phyloP scores from a whole-genome alignment of 2,797 vertebrate genomes.

The Darevskia nairensis region DNA sequence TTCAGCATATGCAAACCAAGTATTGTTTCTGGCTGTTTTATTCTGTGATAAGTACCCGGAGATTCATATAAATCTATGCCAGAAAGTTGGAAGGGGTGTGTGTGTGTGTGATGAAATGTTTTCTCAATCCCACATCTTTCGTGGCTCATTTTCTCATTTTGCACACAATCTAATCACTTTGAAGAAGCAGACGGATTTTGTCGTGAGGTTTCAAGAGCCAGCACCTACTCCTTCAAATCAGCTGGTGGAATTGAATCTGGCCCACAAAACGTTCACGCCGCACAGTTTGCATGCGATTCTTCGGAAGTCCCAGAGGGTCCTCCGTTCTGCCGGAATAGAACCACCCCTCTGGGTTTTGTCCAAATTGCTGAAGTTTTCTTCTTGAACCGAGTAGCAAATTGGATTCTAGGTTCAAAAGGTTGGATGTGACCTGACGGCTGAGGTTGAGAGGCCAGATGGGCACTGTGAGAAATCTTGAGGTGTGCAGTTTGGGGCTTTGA shows the following conservation, averaged over 20 bases:
- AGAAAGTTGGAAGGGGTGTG: too few relatives aligned
- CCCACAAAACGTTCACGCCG: neutral
- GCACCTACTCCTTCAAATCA: neutral
- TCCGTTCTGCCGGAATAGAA: neutral
- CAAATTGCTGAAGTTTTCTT: neutral
- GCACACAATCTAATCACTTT: too few relatives aligned
- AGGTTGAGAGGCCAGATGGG: neutral
- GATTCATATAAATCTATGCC: neutral
- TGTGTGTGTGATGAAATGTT: neutral
- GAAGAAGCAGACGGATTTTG: neutral
- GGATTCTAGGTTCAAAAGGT: neutral
- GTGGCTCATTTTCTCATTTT: neutral
- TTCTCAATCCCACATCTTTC: neutral
- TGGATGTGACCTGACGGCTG: neutral
- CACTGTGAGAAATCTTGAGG: constrained; percentile 3
- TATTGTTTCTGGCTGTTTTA: neutral
- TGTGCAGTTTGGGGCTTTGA: neutral
- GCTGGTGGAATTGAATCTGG: neutral
- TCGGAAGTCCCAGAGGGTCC: neutral
- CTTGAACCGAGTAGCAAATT: neutral
- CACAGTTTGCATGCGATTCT: too few relatives aligned
- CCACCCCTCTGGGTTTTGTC: neutral
- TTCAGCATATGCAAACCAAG: neutral
- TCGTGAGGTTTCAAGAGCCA: neutral
- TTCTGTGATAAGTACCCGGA: neutral